Conservation (phyloP, 2,113 vertebrate genomes). For the Gavialis gangeticus region DNA sequence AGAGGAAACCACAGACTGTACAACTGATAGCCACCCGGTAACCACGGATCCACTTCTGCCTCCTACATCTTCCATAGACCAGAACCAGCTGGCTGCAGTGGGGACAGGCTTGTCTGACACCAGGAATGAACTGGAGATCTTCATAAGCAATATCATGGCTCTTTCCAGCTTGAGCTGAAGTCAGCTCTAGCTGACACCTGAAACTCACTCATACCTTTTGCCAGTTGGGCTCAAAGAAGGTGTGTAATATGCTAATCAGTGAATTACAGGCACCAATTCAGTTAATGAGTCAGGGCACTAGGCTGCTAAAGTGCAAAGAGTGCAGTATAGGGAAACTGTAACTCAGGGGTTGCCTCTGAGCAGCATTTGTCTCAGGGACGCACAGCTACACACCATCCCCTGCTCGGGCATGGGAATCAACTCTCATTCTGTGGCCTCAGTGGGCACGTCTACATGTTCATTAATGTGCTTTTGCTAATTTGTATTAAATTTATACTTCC, state of each 20-base stretch:
- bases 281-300: neutral
- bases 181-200: neutral
- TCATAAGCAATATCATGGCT: neutral
- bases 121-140: neutral
- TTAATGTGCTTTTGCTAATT: too few relatives aligned
- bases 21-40: neutral
- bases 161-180: neutral
- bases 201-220: neutral
- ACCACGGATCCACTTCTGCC: neutral
- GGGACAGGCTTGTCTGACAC: neutral
- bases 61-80: neutral
- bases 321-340: neutral
- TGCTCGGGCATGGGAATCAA: neutral
- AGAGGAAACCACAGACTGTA: neutral
- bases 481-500: too few relatives aligned
- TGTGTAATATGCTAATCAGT: neutral
- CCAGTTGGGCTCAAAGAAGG: neutral
- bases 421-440: neutral
- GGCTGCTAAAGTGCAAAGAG: neutral
- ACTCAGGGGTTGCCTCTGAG: neutral
- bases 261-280: neutral
- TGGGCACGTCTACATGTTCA: too few relatives aligned
- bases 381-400: neutral
- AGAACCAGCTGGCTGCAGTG: neutral
- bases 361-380: neutral